Evolutionary conservation across 2,797 vertebrate genomes (phyloP), one percentile per base, ranked within the genome.

Genomic region (Sebastes nivosus): DNA sequence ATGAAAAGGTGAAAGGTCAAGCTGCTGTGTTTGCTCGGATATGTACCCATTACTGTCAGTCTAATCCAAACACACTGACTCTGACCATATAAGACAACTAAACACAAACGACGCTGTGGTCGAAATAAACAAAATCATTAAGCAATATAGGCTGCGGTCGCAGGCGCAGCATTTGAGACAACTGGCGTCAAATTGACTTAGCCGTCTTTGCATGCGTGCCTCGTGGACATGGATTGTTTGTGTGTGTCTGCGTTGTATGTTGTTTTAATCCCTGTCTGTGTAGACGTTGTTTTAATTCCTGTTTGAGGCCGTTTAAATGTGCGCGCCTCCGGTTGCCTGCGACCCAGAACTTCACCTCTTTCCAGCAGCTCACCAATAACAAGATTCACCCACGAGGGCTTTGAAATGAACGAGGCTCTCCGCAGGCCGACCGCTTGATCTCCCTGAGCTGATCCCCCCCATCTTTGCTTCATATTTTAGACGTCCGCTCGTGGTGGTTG

Each of bases 331-430:
- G 77, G 80, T 81, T 85, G 77, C 82, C 82, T 72, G 65, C 25
- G 60, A 91, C 87, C 84, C 87, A 82, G 52, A 90, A 81, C 82
- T 88, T 90, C 84, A 83, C 83, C 85, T 55, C 64, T 82, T 90
- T 89, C 82, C 78, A 83, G 83, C 77, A 58, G 78, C 85, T 82
- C 83, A 72, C 80, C 82, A 81, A 84, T 85, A 88, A 87, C 84
- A 77, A 74, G 83, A 89, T 83, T 91, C 87, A 70, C 68, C 89
- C 84, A 80, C 34, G 42, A 92, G 85, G 78, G 77, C 66, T 82
- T 74, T 66, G 89, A 86, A 90, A 89, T 89, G 87, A 90, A 81
- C n/a, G 18, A 84, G 73, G 73, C 76, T 86, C 78, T 60, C 83
- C 79, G 75, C 78, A 86, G 80, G 77, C 78, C 54, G 4, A 59